Evolutionary conservation across 2,888 invertebrate species (phyloP), one percentile per base, ranked within the genome.

Genomic region (Litoditis marina): DNA sequence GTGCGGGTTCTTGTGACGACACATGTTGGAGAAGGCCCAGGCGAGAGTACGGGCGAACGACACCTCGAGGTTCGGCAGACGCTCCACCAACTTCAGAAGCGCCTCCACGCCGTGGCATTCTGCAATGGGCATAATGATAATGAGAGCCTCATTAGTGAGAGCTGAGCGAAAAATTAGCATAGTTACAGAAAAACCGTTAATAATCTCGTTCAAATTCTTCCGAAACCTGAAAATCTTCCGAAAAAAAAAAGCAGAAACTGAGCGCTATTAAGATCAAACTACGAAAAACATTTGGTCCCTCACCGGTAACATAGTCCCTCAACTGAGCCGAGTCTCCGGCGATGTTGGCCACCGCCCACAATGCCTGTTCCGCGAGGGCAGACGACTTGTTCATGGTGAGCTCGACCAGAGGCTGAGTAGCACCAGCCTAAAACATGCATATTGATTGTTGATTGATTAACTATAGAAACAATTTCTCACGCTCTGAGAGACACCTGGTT

Each of bases 11-110:
- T 96, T 96, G 60, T 96, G 95, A 82, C 96, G 89, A 84, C 95
- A 96, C 73, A 98, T 87, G 86, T 98, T 98, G 49, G 95, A 95
- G 66, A 96, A 86, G 49, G 94, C 92, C 96, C 96, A 98, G 27
- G 82, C 75, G 52, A 82, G 61, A 6, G 78, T 81, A 7, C 80
- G 72, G 8, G 72, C 73, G 56, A 78, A 78, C 0, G 67, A 60
- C 22, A 46, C 47, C 42, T 64, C 62, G 46, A 79, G 57, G 8
- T 55, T 13, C 42, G 88, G 86, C 0, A 91, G 90, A 7, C 65
- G 54, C 1, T 87, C 84, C 0, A 94, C 85, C 16, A 96, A 86
- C 0, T 85, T 83, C 27, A 93, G 88, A 56, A 98, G 88, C 64
- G 89, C 89, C 0, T 91, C 90, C 27, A 96, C 88, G 0, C 92